These are phyloP conservation scores for Trachelus troglodyta DNA, from an alignment of 2,888 invertebrate species.

Conservation along the genomic window DNA sequence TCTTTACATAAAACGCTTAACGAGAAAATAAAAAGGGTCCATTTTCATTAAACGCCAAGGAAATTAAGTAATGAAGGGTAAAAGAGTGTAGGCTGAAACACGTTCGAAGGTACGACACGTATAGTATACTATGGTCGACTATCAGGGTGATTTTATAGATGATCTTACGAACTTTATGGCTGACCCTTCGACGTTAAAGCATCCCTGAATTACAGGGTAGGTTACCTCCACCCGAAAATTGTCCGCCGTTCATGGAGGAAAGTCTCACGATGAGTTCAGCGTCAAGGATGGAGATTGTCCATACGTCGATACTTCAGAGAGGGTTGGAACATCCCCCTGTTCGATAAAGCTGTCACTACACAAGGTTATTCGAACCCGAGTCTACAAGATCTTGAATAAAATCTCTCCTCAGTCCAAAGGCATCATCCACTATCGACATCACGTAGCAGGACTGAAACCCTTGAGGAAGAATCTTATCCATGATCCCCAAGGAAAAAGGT, in stretches of 20 bases:
- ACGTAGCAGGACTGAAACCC: not conserved
- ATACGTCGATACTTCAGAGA: not conserved
- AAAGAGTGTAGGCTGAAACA: not conserved
- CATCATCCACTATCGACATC: not conserved
- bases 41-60: slow-evolving; percentile 28
- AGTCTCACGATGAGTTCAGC: not conserved
- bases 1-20: slow-evolving; percentile 8
- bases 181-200: slow-evolving; percentile 54
- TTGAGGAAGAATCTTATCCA: not conserved
- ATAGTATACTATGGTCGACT: not conserved
- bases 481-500: not conserved
- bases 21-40: slow-evolving; percentile 1
- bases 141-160: slow-evolving; percentile 43
- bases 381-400: not conserved
- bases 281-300: not conserved
- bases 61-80: slow-evolving; percentile 21
- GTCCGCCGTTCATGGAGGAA: not conserved
- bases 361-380: not conserved
- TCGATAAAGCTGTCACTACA: not conserved
- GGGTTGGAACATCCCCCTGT: not conserved
- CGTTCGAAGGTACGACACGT: not conserved
- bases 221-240: slow-evolving; percentile 12
- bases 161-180: slow-evolving; percentile 46
- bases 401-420: not conserved
- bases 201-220: slow-evolving; percentile 51